Conservation (phyloP, 2,888 invertebrate genomes). For the Polyploca ridens region DNA sequence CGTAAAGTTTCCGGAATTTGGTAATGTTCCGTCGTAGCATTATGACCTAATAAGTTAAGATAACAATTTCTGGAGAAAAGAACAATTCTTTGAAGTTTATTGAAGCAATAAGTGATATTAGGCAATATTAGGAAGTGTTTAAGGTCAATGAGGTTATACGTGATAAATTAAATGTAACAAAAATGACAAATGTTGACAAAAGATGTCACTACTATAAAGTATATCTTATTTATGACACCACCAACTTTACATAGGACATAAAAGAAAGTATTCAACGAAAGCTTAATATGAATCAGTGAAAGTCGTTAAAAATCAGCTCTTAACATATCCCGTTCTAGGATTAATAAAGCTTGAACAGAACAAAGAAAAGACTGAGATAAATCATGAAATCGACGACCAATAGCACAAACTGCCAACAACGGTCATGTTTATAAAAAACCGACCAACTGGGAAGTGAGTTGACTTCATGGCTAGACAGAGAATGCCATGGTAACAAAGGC, state of each 20-base stretch:
- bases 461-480: conserved; percentile 1
- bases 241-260: no score
- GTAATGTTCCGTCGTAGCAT: not conserved
- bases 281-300: not conserved
- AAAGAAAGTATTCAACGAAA: no score
- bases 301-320: not conserved
- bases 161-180: not conserved
- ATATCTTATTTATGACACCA: no score
- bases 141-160: not conserved
- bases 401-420: not conserved
- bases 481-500: not conserved
- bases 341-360: not conserved
- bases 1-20: not conserved
- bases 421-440: not conserved
- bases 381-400: not conserved
- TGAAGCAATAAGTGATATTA: not conserved
- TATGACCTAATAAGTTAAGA: not conserved
- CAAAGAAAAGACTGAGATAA: not conserved
- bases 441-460: not conserved
- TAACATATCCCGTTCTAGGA: not conserved
- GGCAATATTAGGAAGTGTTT: not conserved
- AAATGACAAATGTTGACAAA: not conserved
- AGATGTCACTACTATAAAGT: not conserved
- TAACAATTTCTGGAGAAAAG: not conserved
- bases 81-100: not conserved